These are phyloP conservation scores for Palythoa grandiflora DNA, from an alignment of 92 coral and sea anemone species.

Conservation along the genomic window DNA sequence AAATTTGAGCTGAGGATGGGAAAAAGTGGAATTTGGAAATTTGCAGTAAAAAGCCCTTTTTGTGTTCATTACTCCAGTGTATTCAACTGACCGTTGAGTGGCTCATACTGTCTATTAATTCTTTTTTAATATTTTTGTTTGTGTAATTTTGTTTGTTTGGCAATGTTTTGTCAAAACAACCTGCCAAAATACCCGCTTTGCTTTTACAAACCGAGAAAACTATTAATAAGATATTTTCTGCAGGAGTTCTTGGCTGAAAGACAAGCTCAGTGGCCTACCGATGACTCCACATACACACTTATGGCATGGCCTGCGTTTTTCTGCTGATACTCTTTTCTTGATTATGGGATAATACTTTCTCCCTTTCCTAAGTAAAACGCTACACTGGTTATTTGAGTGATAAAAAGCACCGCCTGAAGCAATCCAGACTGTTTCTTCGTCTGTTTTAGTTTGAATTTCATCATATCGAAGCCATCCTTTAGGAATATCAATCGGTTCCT, in stretches of 20 bases:
- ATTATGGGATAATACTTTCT: slow-evolving; percentile 29
- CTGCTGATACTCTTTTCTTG: slow-evolving; percentile 12
- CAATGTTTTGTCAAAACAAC: not conserved
- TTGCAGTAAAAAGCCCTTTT: no score
- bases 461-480: slow-evolving; percentile 26
- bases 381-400: slow-evolving; percentile 9
- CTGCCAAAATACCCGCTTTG: not conserved
- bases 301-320: slow-evolving; percentile 24
- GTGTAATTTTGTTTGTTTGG: not conserved
- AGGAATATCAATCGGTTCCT: slow-evolving; percentile 27
- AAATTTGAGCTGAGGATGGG: no score
- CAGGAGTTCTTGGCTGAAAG: slow-evolving; percentile 32
- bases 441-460: not conserved
- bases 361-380: slow-evolving; percentile 13
- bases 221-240: not conserved
- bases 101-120: not conserved
- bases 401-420: slow-evolving; percentile 36
- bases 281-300: not conserved
- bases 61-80: no score
- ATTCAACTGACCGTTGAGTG: no score
- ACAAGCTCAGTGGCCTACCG: not conserved
- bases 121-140: not conserved
- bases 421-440: slow-evolving; percentile 19
- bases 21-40: no score
- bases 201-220: not conserved